Conservation (phyloP, 2,797 vertebrate species). For the Sebastes trivittatus region DNA sequence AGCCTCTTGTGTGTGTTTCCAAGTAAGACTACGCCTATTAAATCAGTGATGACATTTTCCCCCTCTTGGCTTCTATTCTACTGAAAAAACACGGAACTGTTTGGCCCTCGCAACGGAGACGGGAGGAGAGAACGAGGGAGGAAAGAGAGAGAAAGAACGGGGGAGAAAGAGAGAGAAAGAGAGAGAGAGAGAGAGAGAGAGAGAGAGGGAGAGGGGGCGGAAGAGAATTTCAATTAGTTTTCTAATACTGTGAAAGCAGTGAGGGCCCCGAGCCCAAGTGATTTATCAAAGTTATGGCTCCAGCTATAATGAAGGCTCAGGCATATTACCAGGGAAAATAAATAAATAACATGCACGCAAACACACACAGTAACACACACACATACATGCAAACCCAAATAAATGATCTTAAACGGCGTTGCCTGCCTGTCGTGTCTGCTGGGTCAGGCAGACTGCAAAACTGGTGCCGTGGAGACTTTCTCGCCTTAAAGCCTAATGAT, state of each 20-base stretch:
- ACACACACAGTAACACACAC: conserved; percentile 20
- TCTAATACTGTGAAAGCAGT: conserved; percentile 84
- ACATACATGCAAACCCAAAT: conserved; percentile 47
- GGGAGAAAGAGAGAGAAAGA: conserved; percentile 1
- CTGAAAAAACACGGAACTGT: conserved; percentile 58
- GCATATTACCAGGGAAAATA: conserved; percentile 79
- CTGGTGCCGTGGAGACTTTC: conserved; percentile 46
- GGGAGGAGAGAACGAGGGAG: conserved; percentile 36
- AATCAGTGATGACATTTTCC: conserved; percentile 81
- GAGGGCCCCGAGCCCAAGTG: conserved; percentile 81
- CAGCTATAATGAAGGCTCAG: conserved; percentile 82
- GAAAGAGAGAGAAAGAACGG: conserved; percentile 19
- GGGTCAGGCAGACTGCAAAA: conserved; percentile 46
- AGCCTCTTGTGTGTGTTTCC: conserved; percentile 39
- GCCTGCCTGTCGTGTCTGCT: conserved; percentile 49
- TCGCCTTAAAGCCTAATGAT: conserved; percentile 65
- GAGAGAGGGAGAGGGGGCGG: conserved; percentile 46
- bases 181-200: not conserved
- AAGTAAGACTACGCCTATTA: conserved; percentile 70
- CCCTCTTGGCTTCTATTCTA: conserved; percentile 70
- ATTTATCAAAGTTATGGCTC: conserved; percentile 88
- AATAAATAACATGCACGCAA: conserved; percentile 59
- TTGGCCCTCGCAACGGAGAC: conserved; percentile 55
- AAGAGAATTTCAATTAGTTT: conserved; percentile 86
- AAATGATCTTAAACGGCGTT: conserved; percentile 63